These are phyloP conservation scores for Cataglyphis livida DNA, from an alignment of 2,888 invertebrate species.

Conservation along the genomic window DNA sequence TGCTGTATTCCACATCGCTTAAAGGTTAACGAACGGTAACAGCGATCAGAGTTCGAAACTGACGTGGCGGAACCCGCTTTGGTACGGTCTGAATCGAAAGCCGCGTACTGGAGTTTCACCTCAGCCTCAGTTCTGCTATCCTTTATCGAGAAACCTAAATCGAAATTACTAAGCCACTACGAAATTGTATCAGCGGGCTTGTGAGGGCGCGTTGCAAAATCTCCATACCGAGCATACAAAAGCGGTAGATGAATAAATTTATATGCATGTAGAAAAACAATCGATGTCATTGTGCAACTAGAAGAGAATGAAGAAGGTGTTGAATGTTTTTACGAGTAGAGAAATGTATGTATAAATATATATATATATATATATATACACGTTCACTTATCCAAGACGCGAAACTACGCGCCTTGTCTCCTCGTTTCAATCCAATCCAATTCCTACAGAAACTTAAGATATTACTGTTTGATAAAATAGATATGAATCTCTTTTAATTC, in stretches of 20 bases:
- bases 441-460: not conserved
- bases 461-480: not conserved
- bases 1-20: slow-evolving; percentile 35
- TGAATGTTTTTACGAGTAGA: slow-evolving; percentile 14
- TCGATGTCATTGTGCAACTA: slow-evolving; percentile 32
- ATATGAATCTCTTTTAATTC: not conserved
- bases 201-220: slow-evolving; percentile 43
- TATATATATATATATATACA: not conserved
- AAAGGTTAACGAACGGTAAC: slow-evolving; percentile 56
- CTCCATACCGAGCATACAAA: slow-evolving; percentile 38
- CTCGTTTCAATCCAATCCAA: slow-evolving; percentile 7
- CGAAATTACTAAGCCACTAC: slow-evolving; percentile 54
- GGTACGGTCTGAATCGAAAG: slow-evolving; percentile 54
- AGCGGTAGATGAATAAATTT: slow-evolving; percentile 41
- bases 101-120: slow-evolving; percentile 48
- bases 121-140: slow-evolving; percentile 37
- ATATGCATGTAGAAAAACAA: not conserved
- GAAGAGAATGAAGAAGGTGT: not conserved
- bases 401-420: slow-evolving; percentile 14
- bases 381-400: slow-evolving; percentile 3
- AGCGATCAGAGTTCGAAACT: slow-evolving; percentile 55
- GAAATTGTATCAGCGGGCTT: slow-evolving; percentile 46
- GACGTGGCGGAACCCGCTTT: slow-evolving; percentile 52
- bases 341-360: too few species aligned
- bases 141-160: slow-evolving; percentile 52